phyloP scores from a whole-genome alignment of 2,797 vertebrate species.

The Ptychadena robeensis region DNA sequence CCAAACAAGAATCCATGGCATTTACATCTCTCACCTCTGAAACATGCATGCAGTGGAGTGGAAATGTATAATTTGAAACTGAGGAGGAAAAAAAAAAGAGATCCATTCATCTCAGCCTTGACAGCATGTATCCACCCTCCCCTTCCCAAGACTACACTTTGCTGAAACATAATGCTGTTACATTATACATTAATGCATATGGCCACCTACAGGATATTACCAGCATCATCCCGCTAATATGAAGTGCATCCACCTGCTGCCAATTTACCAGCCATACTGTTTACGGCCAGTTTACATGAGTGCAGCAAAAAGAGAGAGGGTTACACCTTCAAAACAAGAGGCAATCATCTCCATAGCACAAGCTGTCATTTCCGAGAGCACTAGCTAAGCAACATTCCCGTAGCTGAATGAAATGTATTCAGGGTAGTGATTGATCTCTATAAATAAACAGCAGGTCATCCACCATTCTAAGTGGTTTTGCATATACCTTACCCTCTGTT shows the following conservation, averaged over 20 bases:
- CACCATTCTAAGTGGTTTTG: background rate
- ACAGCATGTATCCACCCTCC: conserved; percentile 30
- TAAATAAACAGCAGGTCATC: conserved; percentile 1
- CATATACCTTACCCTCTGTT: background rate
- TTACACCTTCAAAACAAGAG: background rate
- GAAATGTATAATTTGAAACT: conserved; percentile 57
- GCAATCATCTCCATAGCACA: background rate
- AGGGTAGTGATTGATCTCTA: background rate
- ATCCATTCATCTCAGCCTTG: conserved; percentile 54
- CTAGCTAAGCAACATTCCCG: background rate
- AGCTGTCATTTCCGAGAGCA: conserved; percentile 14
- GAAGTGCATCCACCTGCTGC: background rate
- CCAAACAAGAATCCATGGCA: conserved; percentile 58
- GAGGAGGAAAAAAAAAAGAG: conserved; percentile 48
- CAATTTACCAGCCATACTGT: conserved; percentile 11
- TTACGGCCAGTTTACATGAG: conserved; percentile 5
- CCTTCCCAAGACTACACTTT: conserved; percentile 12
- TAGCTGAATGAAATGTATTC: background rate
- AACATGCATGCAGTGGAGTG: conserved; percentile 56
- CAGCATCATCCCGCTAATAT: background rate
- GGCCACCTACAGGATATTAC: background rate
- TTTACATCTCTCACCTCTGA: conserved; percentile 59
- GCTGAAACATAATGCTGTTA: conserved; percentile 28
- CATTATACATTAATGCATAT: conserved; percentile 10
- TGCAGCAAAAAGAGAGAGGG: background rate